phyloP scores from a whole-genome alignment of 2,797 vertebrate genomes.

The Remorina albescens region DNA sequence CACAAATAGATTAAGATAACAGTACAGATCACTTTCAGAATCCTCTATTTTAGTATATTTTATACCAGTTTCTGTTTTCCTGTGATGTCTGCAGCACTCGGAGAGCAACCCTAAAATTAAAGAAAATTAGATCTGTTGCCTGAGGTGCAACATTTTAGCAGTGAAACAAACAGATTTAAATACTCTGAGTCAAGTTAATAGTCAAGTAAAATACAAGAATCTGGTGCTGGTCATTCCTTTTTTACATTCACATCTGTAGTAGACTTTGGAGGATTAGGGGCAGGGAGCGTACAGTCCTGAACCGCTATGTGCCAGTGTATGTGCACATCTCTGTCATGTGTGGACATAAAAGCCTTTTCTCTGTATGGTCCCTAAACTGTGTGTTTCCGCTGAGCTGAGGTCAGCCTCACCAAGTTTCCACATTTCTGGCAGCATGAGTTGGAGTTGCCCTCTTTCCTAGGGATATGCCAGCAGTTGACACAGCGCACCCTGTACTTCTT shows the following conservation, averaged over 20 bases:
- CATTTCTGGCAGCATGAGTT: conserved; percentile 86
- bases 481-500: conserved; percentile 93
- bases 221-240: neutral
- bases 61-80: neutral
- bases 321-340: conserved; percentile 25
- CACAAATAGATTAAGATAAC: conserved; percentile 7
- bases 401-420: conserved; percentile 81
- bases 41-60: neutral
- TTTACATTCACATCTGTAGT: conserved; percentile 7
- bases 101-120: neutral
- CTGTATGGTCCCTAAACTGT: conserved; percentile 47
- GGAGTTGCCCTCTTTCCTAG: conserved; percentile 88
- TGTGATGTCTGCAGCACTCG: neutral
- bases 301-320: conserved; percentile 6
- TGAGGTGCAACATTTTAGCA: neutral
- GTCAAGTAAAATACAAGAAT: conserved; percentile 16
- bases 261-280: conserved; percentile 13
- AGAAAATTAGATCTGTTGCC: neutral
- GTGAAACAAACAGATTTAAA: conserved; percentile 31
- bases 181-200: conserved; percentile 14
- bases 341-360: conserved; percentile 41
- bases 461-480: conserved; percentile 90
- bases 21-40: neutral
- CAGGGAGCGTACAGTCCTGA: conserved; percentile 2
- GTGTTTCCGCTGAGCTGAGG: conserved; percentile 74